Conservation (phyloP, 2,113 vertebrate genomes). For the Brevimyrus niger region DNA sequence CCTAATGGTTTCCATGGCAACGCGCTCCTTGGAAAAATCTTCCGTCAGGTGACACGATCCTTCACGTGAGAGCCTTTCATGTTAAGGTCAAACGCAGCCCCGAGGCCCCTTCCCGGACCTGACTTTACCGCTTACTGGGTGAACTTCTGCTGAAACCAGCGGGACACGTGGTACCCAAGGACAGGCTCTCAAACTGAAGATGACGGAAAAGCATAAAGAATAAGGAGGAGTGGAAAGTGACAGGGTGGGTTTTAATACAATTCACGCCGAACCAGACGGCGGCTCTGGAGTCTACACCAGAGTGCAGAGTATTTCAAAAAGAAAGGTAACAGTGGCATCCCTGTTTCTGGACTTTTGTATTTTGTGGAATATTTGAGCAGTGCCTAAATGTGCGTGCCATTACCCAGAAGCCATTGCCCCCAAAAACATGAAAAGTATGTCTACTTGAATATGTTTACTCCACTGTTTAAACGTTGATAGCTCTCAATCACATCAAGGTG, state of each 20-base stretch:
- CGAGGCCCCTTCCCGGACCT: not conserved
- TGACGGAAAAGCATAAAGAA: not conserved
- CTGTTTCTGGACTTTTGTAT: not conserved
- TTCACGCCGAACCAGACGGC: not conserved
- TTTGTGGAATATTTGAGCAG: not conserved
- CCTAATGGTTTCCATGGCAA: not conserved
- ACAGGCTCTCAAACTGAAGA: not conserved
- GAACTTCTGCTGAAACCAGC: not conserved
- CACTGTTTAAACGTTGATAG: not conserved
- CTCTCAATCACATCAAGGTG: not conserved
- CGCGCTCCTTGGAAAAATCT: not conserved
- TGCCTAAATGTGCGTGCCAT: not conserved
- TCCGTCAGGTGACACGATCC: not conserved
- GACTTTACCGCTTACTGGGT: not conserved
- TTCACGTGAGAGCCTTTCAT: not conserved
- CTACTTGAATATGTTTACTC: not conserved
- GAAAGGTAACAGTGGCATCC: not conserved
- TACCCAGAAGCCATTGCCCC: not conserved
- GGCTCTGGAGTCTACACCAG: not conserved
- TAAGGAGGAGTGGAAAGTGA: not conserved
- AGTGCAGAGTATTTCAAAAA: not conserved
- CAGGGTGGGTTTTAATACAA: not conserved
- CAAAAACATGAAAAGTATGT: not conserved
- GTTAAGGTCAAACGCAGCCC: not conserved
- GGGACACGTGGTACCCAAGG: not conserved